A percentile compares a stretch with the other conserved stretches of the same genome.
These are phyloP conservation scores for Strix aluco DNA, from an alignment of 2,113 vertebrate species.

Conservation along the genomic window DNA sequence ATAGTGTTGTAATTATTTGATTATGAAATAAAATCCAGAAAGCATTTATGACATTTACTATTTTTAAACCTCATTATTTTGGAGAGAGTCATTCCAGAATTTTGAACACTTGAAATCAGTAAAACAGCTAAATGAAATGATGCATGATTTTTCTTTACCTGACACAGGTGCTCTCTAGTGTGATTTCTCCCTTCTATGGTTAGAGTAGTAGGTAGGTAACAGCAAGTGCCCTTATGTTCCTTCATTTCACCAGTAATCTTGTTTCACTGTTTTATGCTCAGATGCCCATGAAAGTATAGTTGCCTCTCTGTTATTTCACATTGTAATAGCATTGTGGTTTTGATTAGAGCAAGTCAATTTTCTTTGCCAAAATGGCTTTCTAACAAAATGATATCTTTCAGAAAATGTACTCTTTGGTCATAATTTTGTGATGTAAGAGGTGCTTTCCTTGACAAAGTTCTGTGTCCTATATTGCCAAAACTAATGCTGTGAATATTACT, in stretches of 20 bases:
- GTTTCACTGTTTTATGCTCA: not conserved
- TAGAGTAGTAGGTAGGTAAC: not conserved
- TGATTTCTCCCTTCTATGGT: not conserved
- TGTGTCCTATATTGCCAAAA: not conserved
- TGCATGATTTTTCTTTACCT: not conserved
- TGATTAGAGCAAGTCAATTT: not conserved
- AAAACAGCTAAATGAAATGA: not conserved
- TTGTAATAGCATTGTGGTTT: not conserved
- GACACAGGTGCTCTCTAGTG: not conserved
- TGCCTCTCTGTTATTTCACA: not conserved
- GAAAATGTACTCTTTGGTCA: not conserved
- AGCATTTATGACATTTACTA: conserved; percentile 18
- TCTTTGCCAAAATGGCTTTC: not conserved
- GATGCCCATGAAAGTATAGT: not conserved
- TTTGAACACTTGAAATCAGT: not conserved
- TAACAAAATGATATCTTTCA: not conserved
- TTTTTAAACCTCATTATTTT: conserved; percentile 51
- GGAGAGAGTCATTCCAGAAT: not conserved
- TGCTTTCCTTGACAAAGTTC: not conserved
- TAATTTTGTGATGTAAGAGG: not conserved
- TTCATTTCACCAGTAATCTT: not conserved
- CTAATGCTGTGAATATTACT: not conserved
- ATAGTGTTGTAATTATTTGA: conserved; percentile 9
- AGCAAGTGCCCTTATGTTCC: not conserved
- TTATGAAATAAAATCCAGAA: conserved; percentile 35